These are phyloP conservation scores for Macrocentrus cingulum DNA, from an alignment of 1,140 invertebrate species.

Conservation along the genomic window DNA sequence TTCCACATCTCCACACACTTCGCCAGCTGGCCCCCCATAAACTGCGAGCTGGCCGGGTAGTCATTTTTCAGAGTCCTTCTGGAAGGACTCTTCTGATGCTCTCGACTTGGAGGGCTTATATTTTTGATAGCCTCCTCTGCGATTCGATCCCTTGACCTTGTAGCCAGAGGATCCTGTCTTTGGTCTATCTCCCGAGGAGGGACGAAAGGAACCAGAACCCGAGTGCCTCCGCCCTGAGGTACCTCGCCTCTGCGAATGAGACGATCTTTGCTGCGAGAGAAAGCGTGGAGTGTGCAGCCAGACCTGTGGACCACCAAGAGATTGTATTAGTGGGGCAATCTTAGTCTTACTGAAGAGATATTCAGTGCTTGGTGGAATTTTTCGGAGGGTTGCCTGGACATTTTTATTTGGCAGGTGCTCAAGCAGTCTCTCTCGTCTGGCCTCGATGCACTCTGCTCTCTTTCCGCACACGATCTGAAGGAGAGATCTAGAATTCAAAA, in stretches of 20 bases:
- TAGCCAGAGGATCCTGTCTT: too few species aligned
- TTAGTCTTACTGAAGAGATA: conserved; percentile 32
- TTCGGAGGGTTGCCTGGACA: conserved; percentile 26
- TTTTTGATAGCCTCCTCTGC: too few species aligned
- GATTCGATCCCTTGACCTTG: too few species aligned
- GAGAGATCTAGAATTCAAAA: conserved; percentile 20
- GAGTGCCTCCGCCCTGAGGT: too few species aligned
- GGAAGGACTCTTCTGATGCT: conserved; percentile 20
- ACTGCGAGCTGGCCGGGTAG: neutral
- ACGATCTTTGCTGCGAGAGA: neutral
- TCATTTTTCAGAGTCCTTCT: conserved; percentile 27
- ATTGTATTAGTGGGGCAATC: conserved; percentile 30
- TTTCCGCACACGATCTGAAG: conserved; percentile 39
- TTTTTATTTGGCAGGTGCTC: conserved; percentile 26
- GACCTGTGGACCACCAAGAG: conserved; percentile 31
- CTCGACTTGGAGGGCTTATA: neutral
- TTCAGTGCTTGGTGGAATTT: conserved; percentile 31
- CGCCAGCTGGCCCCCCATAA: conserved; percentile 32
- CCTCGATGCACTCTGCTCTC: conserved; percentile 36
- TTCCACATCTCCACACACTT: conserved; percentile 24
- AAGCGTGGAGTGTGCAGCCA: conserved; percentile 32
- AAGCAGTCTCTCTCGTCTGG: conserved; percentile 32
- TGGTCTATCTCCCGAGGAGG: too few species aligned
- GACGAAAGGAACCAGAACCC: too few species aligned
- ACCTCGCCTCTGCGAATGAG: neutral